Base-by-base conservation (phyloP, 1,140 invertebrate genomes). In the Eumaeus atala region DNA sequence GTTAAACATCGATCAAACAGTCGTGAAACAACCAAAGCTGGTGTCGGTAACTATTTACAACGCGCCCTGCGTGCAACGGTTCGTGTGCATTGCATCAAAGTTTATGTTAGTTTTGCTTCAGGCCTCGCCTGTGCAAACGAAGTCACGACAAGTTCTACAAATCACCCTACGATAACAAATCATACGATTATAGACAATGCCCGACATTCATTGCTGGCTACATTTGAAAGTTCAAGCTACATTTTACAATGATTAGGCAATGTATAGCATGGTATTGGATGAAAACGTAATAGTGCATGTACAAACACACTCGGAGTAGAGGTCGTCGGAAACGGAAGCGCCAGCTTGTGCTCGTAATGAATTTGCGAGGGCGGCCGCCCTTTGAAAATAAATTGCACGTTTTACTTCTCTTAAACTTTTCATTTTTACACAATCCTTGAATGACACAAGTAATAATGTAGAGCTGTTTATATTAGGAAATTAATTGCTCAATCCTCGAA, bases 61-160 rank as follows among this genome's bases (percentile, higher is more conserved):
- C 33, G 37, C n/a, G 28, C 51, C 17, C 14, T 34, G 42, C 51
- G 47, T 48, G 57, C 58, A 64, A 61, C 44, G 53, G 51, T 62
- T 67, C 71, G 61, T 69, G 66, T 59, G 62, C 59, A 63, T 54
- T 68, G 66, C 68, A 76, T 72, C 67, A 61, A 76, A 77, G 74
- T 77, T 78, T 70, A 78, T 84, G 78, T 85, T 85, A 85, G 79
- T 85, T 84, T 85, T 75, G 56, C 67, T 73, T 71, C 59, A 73
- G 74, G 67, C 71, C 72, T 53, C 65, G 70, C 52, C 70, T 82
- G 71, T 69, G 76, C 77, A 85, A 82, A 82, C 72, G 61, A 66
- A 79, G 74, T 77, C 78, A 79, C 77, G 77, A 78, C 73, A 78
- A 65, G 60, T 55, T 67, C 58, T 68, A 56, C 66, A 64, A 71